Base-by-base conservation (phyloP, 2,113 vertebrate species). In the Triplophysa tibetana region DNA sequence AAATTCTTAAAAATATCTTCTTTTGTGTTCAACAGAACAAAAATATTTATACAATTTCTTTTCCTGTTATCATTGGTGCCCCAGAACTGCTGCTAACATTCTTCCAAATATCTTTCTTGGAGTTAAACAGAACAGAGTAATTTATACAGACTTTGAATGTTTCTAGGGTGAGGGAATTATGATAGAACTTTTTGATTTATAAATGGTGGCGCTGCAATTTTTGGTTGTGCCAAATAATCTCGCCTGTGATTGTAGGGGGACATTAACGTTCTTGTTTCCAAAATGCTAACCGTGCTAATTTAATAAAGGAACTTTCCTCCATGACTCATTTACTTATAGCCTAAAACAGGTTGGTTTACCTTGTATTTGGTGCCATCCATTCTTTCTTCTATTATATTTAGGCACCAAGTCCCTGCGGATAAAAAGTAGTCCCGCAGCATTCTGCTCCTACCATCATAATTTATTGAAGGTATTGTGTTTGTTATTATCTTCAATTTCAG, bases 391-490 rank as follows among this genome's bases (percentile, higher is more conserved):
- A 9, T 26, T 70, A 50, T 48, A 56, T 33, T n/a, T 54, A 70
- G 26, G 48, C 29, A 5, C 2, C 1, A 3, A 4, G 23, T 21
- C 6, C 29, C 41, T 60, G 54, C 29, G 58, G 70, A 73, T 73
- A 17, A 73, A 73, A 60, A 23, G 19, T n/a, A 23, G 33, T 4
- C 33, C n/a, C 23, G 23, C 70, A 9, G n/a, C 1, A 23, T 60
- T 73, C 54, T 60, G 29, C 29, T 21, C 21, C 12, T 8, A 48
- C 70, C 52, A 21, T n/a, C 8, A 2, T 24, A 10, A 60, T 60
- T 43, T 73, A 60, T 43, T 43, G 13, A 3, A 73, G n/a, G n/a
- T 17, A 60, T 72, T 58, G 69, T 56, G 52, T 70, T 56, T 21
- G 26, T 72, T 56, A 19, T 56, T 56, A 17, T 41, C 29, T 17